Conservation (phyloP, 2,888 invertebrate species). For the Digitonthophagus gazella region DNA sequence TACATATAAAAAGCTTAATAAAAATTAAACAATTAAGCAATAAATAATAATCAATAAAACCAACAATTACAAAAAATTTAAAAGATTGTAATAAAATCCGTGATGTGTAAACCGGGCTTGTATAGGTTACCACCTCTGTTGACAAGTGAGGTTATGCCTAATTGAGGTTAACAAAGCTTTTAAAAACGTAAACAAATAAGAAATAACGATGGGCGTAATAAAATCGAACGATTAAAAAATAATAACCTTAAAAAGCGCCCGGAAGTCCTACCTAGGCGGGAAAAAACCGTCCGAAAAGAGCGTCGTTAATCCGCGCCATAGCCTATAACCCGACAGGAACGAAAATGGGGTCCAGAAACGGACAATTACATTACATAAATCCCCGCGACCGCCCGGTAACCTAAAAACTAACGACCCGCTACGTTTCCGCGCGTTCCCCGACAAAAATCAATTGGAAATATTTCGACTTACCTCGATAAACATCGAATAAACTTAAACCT, state of each 20-base stretch:
- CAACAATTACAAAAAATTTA: too few species aligned
- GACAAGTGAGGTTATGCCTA: slow-evolving; percentile 53
- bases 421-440: slow-evolving; percentile 4
- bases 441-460: slow-evolving; percentile 4
- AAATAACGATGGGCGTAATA: neutral
- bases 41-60: too few species aligned
- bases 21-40: too few species aligned
- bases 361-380: slow-evolving; percentile 44
- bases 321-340: slow-evolving; percentile 35
- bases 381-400: neutral
- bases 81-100: neutral
- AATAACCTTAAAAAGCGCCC: slow-evolving; percentile 1
- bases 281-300: neutral
- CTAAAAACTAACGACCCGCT: neutral
- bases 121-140: slow-evolving; percentile 46
- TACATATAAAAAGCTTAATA: too few species aligned
- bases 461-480: slow-evolving; percentile 43
- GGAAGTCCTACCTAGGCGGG: neutral
- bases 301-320: slow-evolving; percentile 38
- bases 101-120: slow-evolving; percentile 26
- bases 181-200: slow-evolving; percentile 49
- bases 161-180: slow-evolving; percentile 50
- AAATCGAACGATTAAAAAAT: neutral
- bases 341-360: slow-evolving; percentile 39
- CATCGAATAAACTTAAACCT: slow-evolving; percentile 47